A percentile compares a stretch with the other conserved stretches of the same genome.
Evolutionary conservation across 2,888 invertebrate genomes (phyloP).

Genomic region (Tetramorium bicarinatum): DNA sequence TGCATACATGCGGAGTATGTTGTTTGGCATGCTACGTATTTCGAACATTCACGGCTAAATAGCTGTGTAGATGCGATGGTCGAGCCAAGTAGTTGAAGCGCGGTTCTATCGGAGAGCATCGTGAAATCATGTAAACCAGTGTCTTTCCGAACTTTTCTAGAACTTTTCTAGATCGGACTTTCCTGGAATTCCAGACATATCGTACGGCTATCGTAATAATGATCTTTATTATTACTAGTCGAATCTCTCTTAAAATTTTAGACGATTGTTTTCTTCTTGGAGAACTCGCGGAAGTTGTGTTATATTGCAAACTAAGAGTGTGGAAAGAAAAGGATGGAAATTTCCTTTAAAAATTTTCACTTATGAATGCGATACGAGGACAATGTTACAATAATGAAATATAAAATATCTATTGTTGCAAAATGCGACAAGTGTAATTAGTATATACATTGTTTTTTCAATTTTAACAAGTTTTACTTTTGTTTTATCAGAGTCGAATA

Average conservation of each 20-base stretch:
- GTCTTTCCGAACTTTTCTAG: background rate
- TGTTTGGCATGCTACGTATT: constrained; percentile 65
- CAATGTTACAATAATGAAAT: background rate
- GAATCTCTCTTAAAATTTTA: constrained; percentile 1
- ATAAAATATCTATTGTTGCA: background rate
- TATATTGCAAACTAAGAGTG: background rate
- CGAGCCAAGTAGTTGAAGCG: background rate
- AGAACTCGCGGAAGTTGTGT: background rate
- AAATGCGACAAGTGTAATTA: no score
- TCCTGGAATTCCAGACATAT: background rate
- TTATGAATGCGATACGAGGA: background rate
- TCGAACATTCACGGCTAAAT: constrained; percentile 54
- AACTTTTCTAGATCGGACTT: background rate
- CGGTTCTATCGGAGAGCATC: constrained; percentile 15
- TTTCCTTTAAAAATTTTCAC: background rate
- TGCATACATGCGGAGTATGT: background rate
- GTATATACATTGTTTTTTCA: background rate
- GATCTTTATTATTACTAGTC: background rate
- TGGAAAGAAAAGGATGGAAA: background rate
- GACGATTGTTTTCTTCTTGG: background rate
- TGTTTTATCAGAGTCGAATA: background rate
- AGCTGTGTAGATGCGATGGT: background rate
- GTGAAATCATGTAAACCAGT: background rate
- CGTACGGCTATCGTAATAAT: background rate
- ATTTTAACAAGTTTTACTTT: background rate